A percentile compares a stretch with the other conserved stretches of the same genome.
Evolutionary conservation across 2,888 invertebrate species (phyloP).

Genomic region (Hymenopus coronatus): DNA sequence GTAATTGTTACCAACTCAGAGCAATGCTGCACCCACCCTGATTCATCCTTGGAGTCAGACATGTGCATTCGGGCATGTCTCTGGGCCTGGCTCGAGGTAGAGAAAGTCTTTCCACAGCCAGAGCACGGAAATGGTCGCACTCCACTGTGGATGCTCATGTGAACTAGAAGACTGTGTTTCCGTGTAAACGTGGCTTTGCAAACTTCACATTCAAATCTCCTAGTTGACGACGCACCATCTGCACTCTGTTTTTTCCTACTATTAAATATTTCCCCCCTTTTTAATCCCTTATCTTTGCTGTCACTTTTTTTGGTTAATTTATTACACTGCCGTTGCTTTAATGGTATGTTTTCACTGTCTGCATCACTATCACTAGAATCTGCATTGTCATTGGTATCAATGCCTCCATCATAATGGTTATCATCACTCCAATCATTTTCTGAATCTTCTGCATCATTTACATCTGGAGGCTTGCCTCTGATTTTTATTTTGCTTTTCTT

Average conservation of each 20-base stretch:
- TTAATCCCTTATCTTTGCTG: background rate
- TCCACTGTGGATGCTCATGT: constrained; percentile 21
- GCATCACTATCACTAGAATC: constrained; percentile 9
- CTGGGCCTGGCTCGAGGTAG: constrained; percentile 6
- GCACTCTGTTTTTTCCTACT: background rate
- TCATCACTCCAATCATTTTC: constrained; percentile 14
- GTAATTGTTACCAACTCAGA: background rate
- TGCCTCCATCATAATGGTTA: background rate
- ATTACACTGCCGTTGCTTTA: background rate
- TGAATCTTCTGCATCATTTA: background rate
- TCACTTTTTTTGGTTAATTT: background rate
- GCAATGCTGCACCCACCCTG: background rate
- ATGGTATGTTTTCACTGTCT: background rate
- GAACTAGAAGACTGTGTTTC: constrained; percentile 20
- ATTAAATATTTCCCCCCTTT: background rate
- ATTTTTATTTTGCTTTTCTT: background rate
- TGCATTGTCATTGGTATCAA: background rate
- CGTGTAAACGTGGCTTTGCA: constrained; percentile 22
- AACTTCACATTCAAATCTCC: constrained; percentile 19
- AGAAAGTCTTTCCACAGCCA: constrained; percentile 16
- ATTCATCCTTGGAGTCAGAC: background rate
- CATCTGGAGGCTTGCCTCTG: background rate
- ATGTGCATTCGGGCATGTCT: constrained; percentile 11
- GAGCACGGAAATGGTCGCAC: constrained; percentile 18
- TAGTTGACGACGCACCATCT: background rate